Conservation (phyloP, 2,888 invertebrate genomes). For the Phyllotreta cruciferae region DNA sequence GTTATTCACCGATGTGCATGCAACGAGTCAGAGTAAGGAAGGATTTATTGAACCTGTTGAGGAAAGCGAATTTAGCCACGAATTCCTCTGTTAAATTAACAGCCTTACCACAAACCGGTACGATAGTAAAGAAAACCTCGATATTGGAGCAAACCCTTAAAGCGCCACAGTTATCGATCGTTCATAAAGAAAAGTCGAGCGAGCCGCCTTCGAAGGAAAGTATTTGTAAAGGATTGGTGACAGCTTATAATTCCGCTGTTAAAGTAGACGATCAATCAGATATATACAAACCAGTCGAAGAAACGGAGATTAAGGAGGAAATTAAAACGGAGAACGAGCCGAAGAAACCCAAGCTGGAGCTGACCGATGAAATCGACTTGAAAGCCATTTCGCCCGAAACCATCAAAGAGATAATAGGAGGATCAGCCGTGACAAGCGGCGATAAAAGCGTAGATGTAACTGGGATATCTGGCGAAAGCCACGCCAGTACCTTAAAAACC, state of each 20-base stretch:
- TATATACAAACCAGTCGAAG: constrained; percentile 52
- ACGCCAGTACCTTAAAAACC: constrained; percentile 53
- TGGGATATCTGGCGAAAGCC: constrained; percentile 57
- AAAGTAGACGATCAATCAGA: constrained; percentile 62
- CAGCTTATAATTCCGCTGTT: constrained; percentile 69
- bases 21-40: constrained; percentile 75
- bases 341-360: constrained; percentile 56
- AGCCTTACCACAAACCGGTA: constrained; percentile 46
- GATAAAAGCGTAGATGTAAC: constrained; percentile 46
- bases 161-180: constrained; percentile 60
- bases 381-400: constrained; percentile 54
- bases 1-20: constrained; percentile 84
- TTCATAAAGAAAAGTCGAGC: constrained; percentile 41
- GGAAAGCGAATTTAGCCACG: constrained; percentile 69
- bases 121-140: constrained; percentile 65
- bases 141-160: constrained; percentile 76
- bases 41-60: constrained; percentile 68
- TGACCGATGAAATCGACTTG: constrained; percentile 55
- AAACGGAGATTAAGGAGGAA: constrained; percentile 38
- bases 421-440: constrained; percentile 29
- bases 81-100: constrained; percentile 62
- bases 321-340: constrained; percentile 42
- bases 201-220: constrained; percentile 60
- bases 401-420: constrained; percentile 56
- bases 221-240: constrained; percentile 68